Evolutionary conservation across 2,113 vertebrate genomes (phyloP).

Genomic region (Passer montanus): DNA sequence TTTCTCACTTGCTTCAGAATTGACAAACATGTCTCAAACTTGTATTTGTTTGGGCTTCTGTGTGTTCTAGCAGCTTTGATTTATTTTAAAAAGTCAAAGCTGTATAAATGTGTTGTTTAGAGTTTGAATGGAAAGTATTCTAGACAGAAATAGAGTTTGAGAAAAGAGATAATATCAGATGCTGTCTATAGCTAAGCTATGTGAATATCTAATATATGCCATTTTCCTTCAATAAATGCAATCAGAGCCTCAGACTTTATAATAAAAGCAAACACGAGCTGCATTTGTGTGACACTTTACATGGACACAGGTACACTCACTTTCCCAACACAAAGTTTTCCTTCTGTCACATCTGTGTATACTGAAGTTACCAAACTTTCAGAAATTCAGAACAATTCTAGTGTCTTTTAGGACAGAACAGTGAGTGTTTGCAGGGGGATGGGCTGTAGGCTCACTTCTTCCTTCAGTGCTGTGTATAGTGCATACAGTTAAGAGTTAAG

Average conservation of each 20-base stretch:
- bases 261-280: not conserved
- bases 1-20: not conserved
- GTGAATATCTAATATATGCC: not conserved
- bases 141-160: not conserved
- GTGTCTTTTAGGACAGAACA: not conserved
- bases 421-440: not conserved
- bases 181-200: not conserved
- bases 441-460: not conserved
- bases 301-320: not conserved
- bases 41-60: not conserved
- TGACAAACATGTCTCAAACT: not conserved
- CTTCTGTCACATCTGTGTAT: not conserved
- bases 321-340: not conserved
- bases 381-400: not conserved
- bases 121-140: not conserved
- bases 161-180: not conserved
- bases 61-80: not conserved
- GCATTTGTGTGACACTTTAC: not conserved
- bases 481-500: not conserved
- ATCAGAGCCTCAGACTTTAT: not conserved
- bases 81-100: not conserved
- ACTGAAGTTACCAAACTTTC: not conserved
- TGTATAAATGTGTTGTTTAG: not conserved
- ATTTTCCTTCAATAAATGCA: not conserved
- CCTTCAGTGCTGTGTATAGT: not conserved